These are phyloP conservation scores for Hyles lineata DNA, from an alignment of 2,888 invertebrate species.

Conservation along the genomic window DNA sequence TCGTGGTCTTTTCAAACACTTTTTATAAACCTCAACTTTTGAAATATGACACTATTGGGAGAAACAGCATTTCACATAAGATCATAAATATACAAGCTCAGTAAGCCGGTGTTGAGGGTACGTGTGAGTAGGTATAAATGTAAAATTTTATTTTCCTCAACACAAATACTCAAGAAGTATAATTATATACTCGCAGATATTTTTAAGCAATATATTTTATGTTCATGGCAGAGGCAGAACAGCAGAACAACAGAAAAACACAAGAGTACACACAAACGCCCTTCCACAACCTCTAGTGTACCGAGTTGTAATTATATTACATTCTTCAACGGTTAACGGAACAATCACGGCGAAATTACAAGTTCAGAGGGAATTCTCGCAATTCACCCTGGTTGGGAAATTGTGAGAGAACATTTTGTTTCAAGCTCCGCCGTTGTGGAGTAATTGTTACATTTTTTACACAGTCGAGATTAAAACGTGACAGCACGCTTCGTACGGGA, in stretches of 20 bases:
- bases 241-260: conserved; percentile 48
- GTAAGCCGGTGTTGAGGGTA: too few species aligned
- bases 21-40: too few species aligned
- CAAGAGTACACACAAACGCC: conserved; percentile 52
- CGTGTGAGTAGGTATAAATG: too few species aligned
- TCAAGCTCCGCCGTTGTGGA: conserved; percentile 18
- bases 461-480: conserved; percentile 13
- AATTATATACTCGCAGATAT: background rate
- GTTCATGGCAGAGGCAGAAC: background rate
- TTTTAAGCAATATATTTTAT: background rate
- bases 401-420: conserved; percentile 22
- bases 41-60: too few species aligned
- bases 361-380: conserved; percentile 59
- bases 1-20: background rate
- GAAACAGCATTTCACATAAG: too few species aligned
- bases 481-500: background rate
- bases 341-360: conserved; percentile 75
- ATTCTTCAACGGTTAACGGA: conserved; percentile 71
- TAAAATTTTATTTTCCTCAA: too few species aligned
- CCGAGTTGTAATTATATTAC: conserved; percentile 73
- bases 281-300: conserved; percentile 54
- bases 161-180: background rate
- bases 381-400: conserved; percentile 41
- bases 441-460: conserved; percentile 18
- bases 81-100: too few species aligned